These are phyloP conservation scores for Isichthys henryi DNA, from an alignment of 2,113 vertebrate species.

Conservation along the genomic window DNA sequence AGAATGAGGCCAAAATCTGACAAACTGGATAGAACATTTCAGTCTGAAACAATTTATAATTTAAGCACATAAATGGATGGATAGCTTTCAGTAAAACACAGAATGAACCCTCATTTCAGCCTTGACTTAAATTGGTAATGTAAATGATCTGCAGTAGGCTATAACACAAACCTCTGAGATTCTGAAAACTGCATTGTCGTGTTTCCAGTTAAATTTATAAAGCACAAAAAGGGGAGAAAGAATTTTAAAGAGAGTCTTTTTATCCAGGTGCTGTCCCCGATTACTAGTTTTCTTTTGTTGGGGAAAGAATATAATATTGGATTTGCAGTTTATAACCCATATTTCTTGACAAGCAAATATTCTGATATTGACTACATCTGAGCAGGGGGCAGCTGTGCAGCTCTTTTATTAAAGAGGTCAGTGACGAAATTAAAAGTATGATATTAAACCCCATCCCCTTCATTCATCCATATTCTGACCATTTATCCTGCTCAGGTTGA, in stretches of 20 bases:
- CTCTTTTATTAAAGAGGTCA: neutral
- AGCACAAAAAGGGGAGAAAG: neutral
- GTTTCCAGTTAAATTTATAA: too few species aligned
- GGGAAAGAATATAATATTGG: neutral
- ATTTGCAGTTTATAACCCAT: neutral
- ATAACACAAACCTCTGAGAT: too few species aligned
- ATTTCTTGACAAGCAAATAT: neutral
- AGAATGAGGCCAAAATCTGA: neutral
- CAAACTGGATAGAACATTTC: neutral
- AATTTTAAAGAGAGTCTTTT: neutral
- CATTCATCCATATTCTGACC: neutral
- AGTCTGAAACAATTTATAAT: too few species aligned
- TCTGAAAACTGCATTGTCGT: too few species aligned
- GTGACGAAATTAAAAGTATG: neutral
- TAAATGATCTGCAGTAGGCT: too few species aligned
- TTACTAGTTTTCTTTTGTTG: neutral
- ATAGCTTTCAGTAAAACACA: too few species aligned
- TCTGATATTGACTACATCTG: neutral
- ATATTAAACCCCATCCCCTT: neutral
- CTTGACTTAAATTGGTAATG: too few species aligned
- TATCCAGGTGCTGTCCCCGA: neutral
- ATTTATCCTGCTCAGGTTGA: neutral
- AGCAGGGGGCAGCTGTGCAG: neutral
- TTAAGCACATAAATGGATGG: too few species aligned
- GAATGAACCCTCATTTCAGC: too few species aligned